Conservation (phyloP, 2,888 invertebrate species). For the Strigamia maritima region DNA sequence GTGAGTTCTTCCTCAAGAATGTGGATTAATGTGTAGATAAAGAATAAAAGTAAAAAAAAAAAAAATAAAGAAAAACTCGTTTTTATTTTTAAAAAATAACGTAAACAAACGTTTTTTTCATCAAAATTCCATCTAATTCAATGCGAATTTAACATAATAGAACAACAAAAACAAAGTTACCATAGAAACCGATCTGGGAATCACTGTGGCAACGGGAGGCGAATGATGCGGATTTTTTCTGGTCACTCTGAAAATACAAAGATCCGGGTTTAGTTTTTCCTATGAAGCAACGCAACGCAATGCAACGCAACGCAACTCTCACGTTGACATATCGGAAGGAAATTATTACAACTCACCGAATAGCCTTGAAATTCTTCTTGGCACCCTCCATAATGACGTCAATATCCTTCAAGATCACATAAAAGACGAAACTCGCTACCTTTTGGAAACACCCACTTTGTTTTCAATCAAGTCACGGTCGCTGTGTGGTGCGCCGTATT, state of each 20-base stretch:
- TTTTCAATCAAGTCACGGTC: slow-evolving; percentile 1
- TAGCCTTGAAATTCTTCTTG: slow-evolving; percentile 27
- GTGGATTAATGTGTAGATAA: neutral
- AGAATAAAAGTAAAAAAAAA: neutral
- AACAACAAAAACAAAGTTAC: neutral
- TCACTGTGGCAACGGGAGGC: slow-evolving; percentile 28
- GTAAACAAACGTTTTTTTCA: too few species aligned
- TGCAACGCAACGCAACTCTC: too few species aligned
- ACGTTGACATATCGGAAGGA: slow-evolving; percentile 3
- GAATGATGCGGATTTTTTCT: slow-evolving; percentile 5
- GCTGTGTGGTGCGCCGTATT: neutral
- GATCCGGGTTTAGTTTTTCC: neutral
- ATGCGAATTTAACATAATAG: neutral
- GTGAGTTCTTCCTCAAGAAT: neutral
- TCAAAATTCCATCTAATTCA: too few species aligned
- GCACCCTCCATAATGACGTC: slow-evolving; percentile 30
- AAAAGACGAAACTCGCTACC: slow-evolving; percentile 10
- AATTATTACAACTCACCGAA: slow-evolving; percentile 19
- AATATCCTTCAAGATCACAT: slow-evolving; percentile 22
- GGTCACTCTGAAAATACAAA: slow-evolving; percentile 4
- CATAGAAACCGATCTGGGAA: slow-evolving; percentile 34
- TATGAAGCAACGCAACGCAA: too few species aligned
- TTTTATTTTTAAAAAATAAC: neutral
- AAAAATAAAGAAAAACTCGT: neutral
- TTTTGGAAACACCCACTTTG: neutral